Base-by-base conservation (phyloP, 2,888 invertebrate species). In the Esperia sulphurella region DNA sequence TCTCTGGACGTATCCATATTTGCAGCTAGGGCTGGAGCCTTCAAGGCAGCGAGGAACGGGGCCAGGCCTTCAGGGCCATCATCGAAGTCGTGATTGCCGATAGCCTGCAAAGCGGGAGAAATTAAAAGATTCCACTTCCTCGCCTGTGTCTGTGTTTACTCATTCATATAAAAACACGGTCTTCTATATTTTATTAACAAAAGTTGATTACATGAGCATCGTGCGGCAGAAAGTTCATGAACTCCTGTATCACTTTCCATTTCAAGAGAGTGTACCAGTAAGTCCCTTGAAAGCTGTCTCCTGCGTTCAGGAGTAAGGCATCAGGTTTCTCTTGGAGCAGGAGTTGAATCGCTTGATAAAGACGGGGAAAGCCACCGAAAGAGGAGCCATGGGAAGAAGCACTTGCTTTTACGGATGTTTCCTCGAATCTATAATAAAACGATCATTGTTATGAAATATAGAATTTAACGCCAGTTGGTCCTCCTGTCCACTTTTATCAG, bases 21-120 rank as follows among this genome's bases (percentile, higher is more conserved):
- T 1, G 94, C 91, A 0, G 93, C 94, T 3, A 96, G 71, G 8
- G 95, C 92, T 0, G 95, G 94, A 0, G 94, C 92, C 1, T 92
- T 90, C 1, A 94, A 67, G 1, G 86, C 83, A 46, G 92, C 71
- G 0, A 96, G 72, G 71, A 95, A 96, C 0, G 94, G 94, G 0
- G 93, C 92, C 0, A 96, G 70, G 0, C 95, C 95, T 12, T 79
- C 90, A 0, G 96, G 89, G 0, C 92, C 93, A 53, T 94, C 92
- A 65, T 97, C 97, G 59, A 97, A 97, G 68, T 97, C 97, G 63
- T 97, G 96, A 73, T 96, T 96, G 0, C 96, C 96, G 8, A 96
- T 79, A 0, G 95, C 94, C 96, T 96, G 75, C 28, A 12, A 29
- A 40, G 1, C n/a, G n/a, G n/a, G n/a, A n/a, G n/a, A n/a, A n/a